Evolutionary conservation across 2,113 vertebrate species (phyloP), one percentile per base, ranked within the genome.

Genomic region (Chamaea fasciata): DNA sequence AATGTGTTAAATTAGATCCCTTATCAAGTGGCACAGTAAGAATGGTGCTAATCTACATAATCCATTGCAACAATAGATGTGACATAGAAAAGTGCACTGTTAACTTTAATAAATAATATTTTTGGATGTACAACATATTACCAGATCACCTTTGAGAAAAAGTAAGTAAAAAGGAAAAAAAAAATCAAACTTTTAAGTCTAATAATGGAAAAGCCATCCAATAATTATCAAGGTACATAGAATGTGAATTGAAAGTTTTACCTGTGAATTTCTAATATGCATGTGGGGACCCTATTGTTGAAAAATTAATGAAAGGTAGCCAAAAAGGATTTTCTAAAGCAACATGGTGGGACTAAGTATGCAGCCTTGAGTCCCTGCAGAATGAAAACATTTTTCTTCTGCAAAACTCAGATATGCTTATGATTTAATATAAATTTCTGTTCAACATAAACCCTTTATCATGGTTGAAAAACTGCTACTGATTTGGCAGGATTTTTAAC

Each of bases 311-410:
- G 67, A 89, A 74, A 94, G 75, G 21, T 67, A 87, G 49, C n/a
- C 50, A 87, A 78, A 95, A 95, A 91, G 6, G 9, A 30, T 80
- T 92, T 94, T 92, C 70, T 89, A 47, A 93, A 94, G 69, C 79
- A 96, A 56, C 50, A 59, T 77, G 41, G 84, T 62, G n/a, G 30
- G 70, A 90, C 31, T 33, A 84, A 82, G 68, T 74, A 80, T 56
- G 78, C 74, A 67, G 50, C 39, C 70, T 84, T 49, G 12, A 67
- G 20, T 44, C 27, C 13, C 19, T 56, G 28, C 16, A 78, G 27
- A 50, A 89, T 3, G 39, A 7, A 77, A 69, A 55, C 1, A 5
- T 20, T 69, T 71, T 85, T 93, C 16, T 46, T 19, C 42, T 71
- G 28, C 16, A 86, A 68, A 92, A 71, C 28, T 83, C 70, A 71